These are phyloP conservation scores for Drosophila mauritiana DNA, from an alignment of 1,140 invertebrate genomes.

Conservation along the genomic window DNA sequence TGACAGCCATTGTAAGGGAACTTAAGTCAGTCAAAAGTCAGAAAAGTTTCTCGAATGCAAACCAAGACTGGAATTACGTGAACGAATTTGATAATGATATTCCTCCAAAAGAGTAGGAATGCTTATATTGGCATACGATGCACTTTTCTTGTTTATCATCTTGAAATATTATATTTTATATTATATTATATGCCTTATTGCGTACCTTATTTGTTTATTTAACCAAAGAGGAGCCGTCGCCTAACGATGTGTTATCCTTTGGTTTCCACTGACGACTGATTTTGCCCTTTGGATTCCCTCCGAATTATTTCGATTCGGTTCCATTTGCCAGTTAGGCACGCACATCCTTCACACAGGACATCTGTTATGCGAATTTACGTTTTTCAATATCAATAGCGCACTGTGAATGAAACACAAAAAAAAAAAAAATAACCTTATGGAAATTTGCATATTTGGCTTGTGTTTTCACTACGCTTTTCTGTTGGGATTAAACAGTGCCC, in stretches of 20 bases:
- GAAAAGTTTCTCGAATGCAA: neutral
- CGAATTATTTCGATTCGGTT: neutral
- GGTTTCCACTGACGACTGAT: slow-evolving; percentile 4
- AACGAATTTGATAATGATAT: neutral
- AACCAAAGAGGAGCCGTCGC: neutral
- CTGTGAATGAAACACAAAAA: slow-evolving; percentile 12
- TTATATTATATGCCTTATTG: no score
- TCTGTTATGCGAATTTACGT: slow-evolving; percentile 56
- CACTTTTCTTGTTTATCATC: no score
- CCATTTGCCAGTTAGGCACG: slow-evolving; percentile 12
- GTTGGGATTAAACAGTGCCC: slow-evolving; percentile 30
- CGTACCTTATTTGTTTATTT: slow-evolving; percentile 5
- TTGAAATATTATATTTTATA: neutral
- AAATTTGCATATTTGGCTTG: slow-evolving; percentile 62
- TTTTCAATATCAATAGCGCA: slow-evolving; percentile 40
- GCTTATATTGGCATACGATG: no score
- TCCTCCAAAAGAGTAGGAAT: neutral
- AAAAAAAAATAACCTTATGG: slow-evolving; percentile 58
- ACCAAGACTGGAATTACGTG: neutral
- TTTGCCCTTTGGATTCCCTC: neutral
- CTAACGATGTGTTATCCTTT: slow-evolving; percentile 1
- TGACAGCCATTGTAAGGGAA: slow-evolving; percentile 6
- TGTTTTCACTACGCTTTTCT: slow-evolving; percentile 50
- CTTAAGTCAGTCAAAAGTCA: slow-evolving; percentile 3
- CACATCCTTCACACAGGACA: slow-evolving; percentile 42